Base-by-base conservation (phyloP, 2,797 vertebrate genomes). In the Psittacula derbiana region DNA sequence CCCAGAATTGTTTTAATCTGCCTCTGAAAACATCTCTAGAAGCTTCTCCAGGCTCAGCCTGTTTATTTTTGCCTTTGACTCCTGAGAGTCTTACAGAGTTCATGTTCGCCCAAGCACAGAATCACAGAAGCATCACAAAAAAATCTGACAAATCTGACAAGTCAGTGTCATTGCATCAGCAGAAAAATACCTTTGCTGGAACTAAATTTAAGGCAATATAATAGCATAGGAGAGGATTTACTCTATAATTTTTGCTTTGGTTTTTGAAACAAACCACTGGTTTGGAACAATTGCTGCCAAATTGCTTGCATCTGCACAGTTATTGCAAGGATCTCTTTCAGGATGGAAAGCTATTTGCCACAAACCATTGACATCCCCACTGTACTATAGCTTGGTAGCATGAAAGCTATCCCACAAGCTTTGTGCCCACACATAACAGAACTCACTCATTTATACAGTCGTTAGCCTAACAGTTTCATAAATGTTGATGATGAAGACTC, bases 221-320 rank as follows among this genome's bases (percentile, higher is more conserved):
- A 92, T 88, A 84, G 83, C 3, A 6, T 17, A 90, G 74, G 60
- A 88, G 58, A 79, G 61, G 14, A 82, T 90, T 79, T 86, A 91
- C 72, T 83, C 75, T 95, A 6, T 88, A 92, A 95, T 96, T 96
- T 95, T 89, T 93, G 80, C 66, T 79, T 93, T 86, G 33, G 69
- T 83, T 95, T 95, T 84, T 91, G 80, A 91, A 95, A 92, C 80
- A 94, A 95, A 92, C 76, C 90, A 95, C 70, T 94, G 82, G 82
- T 90, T 95, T 96, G 83, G 82, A 97, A 95, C 82, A 93, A 90
- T 69, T 91, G 76, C 82, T 86, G 85, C 85, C 75, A 91, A 90
- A 95, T 76, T 94, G 91, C 85, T 86, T 88, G 72, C 93, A 95
- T 92, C 73, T 92, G 94, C 80, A 78, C 40, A 80, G 90, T 83